A percentile compares a stretch with the other conserved stretches of the same genome.
Evolutionary conservation across 35 echinoderm and acorn worm species (phyloP).

Genomic region (Holothuria glaberrima): DNA sequence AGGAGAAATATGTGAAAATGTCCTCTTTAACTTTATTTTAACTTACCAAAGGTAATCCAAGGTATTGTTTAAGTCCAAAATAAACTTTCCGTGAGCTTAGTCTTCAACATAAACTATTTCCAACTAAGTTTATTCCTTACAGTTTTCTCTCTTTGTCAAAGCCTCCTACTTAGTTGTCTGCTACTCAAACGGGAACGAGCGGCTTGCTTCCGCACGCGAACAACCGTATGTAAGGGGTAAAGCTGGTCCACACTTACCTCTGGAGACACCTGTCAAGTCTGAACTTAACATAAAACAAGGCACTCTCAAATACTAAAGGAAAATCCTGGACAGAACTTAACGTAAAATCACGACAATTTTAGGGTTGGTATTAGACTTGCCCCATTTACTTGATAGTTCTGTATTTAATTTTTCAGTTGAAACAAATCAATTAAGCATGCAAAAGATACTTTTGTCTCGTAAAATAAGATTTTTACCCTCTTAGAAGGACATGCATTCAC

Average conservation of each 20-base stretch:
- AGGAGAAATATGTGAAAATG: no score
- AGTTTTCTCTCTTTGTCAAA: slow-evolving; percentile 12
- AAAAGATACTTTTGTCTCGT: no score
- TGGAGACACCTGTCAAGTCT: slow-evolving; percentile 20
- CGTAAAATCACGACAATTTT: no score
- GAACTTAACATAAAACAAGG: background rate
- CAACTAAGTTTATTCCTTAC: background rate
- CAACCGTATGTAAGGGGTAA: slow-evolving; percentile 16
- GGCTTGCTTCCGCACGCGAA: slow-evolving; percentile 6
- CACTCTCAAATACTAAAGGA: no score
- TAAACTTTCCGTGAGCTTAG: background rate
- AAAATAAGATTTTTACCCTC: no score
- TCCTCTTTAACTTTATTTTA: background rate
- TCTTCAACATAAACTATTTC: background rate
- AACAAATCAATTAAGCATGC: no score
- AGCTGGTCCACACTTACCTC: slow-evolving; percentile 1
- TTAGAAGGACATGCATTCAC: no score
- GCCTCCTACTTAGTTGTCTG: background rate
- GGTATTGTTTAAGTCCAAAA: background rate
- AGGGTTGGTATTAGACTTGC: no score
- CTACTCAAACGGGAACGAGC: background rate
- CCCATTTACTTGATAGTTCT: no score
- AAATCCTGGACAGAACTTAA: no score
- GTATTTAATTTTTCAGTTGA: no score
- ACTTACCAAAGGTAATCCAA: background rate